Evolutionary conservation across 2,113 vertebrate species (phyloP).

Genomic region (Suricata suricatta): DNA sequence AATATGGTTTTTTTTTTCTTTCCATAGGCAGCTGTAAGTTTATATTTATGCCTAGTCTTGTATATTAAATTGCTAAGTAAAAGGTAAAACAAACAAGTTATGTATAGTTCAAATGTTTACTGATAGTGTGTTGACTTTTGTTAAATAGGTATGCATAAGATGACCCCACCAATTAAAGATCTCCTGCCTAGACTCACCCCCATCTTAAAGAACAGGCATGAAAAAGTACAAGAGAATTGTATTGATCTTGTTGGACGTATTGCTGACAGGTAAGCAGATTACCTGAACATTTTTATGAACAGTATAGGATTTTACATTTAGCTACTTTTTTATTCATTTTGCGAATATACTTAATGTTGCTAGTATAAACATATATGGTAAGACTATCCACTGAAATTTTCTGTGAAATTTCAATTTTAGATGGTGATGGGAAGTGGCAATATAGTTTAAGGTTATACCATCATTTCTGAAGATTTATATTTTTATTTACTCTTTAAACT

Average conservation of each 20-base stretch:
- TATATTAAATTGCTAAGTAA: conserved; percentile 42
- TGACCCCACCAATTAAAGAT: conserved; percentile 99
- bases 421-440: neutral
- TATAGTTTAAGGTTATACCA: neutral
- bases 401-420: conserved; percentile 4
- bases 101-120: conserved; percentile 44
- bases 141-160: conserved; percentile 98
- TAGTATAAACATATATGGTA: neutral
- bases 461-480: neutral
- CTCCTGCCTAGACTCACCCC: conserved; percentile 96
- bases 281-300: neutral
- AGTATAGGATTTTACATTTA: neutral
- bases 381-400: neutral
- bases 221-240: conserved; percentile 99
- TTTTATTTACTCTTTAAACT: conserved; percentile 38
- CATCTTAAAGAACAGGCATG: conserved; percentile 98
- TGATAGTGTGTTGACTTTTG: conserved; percentile 49
- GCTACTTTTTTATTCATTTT: neutral
- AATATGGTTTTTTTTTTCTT: conserved; percentile 64
- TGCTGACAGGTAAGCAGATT: conserved; percentile 92
- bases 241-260: conserved; percentile 99
- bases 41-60: conserved; percentile 40
- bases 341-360: neutral
- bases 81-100: neutral
- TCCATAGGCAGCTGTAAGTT: conserved; percentile 66